phyloP scores from a whole-genome alignment of 2,113 vertebrate genomes.

The Amphiprion ocellaris region DNA sequence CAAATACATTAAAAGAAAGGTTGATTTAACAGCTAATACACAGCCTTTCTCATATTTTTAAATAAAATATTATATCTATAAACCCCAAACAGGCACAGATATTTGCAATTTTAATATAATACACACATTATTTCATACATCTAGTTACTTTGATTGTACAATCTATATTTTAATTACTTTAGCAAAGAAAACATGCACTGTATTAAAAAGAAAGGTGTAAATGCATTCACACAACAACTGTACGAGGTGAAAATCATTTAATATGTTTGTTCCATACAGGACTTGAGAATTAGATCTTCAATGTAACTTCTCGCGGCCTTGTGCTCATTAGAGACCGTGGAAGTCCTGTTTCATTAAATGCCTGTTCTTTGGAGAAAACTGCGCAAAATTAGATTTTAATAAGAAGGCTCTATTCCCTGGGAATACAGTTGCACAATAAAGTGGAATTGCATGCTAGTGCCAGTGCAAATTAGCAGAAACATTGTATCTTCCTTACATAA shows the following conservation, averaged over 20 bases:
- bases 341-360: conserved; percentile 72
- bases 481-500: conserved; percentile 48
- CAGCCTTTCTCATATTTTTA: no score
- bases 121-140: no score
- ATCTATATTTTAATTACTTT: no score
- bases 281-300: conserved; percentile 31
- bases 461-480: conserved; percentile 72
- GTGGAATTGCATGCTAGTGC: conserved; percentile 66
- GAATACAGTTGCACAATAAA: conserved; percentile 57
- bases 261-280: conserved; percentile 41
- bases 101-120: no score
- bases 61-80: no score
- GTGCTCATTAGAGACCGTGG: conserved; percentile 66
- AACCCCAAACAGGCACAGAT: no score
- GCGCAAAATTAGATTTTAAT: conserved; percentile 76
- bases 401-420: conserved; percentile 59
- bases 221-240: neutral
- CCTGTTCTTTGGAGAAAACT: conserved; percentile 67
- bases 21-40: no score
- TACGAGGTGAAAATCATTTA: conserved; percentile 8
- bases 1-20: neutral
- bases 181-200: no score
- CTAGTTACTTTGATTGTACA: no score
- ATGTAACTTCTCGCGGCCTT: conserved; percentile 32
- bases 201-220: neutral